Conservation (phyloP, 64 coral and sea anemone genomes). For the Trachythela sp. region DNA sequence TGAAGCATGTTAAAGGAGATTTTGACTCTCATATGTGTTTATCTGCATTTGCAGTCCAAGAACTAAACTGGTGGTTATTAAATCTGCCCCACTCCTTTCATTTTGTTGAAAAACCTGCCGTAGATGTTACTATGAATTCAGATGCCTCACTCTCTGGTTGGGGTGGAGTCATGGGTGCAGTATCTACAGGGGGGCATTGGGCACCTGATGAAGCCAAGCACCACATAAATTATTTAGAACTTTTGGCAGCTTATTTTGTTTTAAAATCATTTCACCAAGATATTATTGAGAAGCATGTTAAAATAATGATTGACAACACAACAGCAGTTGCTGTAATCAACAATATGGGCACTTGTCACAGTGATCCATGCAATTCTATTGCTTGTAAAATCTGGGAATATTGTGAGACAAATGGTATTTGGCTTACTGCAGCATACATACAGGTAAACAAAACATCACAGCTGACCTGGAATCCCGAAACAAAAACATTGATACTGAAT, state of each 20-base stretch:
- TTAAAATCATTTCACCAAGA: constrained; percentile 6
- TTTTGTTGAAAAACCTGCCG: neutral
- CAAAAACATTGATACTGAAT: constrained; percentile 30
- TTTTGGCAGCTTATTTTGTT: constrained; percentile 16
- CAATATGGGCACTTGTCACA: constrained; percentile 31
- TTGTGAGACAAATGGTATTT: constrained; percentile 32
- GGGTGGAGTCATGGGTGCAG: neutral
- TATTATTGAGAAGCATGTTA: neutral
- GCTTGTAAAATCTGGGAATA: neutral
- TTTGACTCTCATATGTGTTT: neutral
- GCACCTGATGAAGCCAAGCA: neutral
- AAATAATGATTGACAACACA: constrained; percentile 34
- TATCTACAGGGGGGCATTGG: neutral
- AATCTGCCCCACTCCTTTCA: constrained; percentile 22
- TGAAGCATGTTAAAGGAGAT: neutral
- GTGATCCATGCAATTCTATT: neutral
- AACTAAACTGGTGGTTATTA: neutral
- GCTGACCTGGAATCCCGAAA: constrained; percentile 30
- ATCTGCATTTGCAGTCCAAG: neutral
- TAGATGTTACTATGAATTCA: constrained; percentile 23
- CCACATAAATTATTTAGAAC: constrained; percentile 44
- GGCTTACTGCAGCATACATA: constrained; percentile 61
- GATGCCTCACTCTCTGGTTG: neutral
- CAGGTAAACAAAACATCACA: constrained; percentile 25
- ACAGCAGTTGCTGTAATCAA: neutral